phyloP scores from a whole-genome alignment of 2,113 vertebrate species.

The Sturnus vulgaris region DNA sequence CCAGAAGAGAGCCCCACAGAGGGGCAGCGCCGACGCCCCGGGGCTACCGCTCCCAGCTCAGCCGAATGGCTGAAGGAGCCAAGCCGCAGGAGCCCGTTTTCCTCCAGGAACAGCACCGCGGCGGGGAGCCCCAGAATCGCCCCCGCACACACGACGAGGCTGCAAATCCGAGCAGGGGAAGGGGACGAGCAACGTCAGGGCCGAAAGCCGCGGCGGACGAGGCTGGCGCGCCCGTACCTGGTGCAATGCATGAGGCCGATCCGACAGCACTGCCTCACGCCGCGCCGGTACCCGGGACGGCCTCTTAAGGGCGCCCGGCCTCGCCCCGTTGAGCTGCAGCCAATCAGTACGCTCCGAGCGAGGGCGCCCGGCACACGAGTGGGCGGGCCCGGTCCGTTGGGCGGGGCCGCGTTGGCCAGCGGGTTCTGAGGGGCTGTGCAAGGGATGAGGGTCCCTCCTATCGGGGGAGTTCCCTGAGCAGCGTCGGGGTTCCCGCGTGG shows the following conservation, averaged over 20 bases:
- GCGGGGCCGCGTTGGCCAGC: too few relatives aligned
- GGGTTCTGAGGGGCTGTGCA: rapidly evolving
- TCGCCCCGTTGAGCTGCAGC: not conserved
- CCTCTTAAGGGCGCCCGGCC: not conserved
- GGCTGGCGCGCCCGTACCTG: not conserved
- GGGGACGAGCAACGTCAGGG: not conserved
- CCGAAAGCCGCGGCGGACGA: too few relatives aligned
- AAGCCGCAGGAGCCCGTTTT: not conserved
- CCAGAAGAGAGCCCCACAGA: not conserved
- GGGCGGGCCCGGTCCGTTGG: rapidly evolving
- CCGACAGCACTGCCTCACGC: rapidly evolving
- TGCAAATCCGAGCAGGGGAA: too few relatives aligned
- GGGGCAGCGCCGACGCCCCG: too few relatives aligned
- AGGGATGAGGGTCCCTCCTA: rapidly evolving
- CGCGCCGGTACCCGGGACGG: rapidly evolving
- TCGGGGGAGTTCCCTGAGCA: rapidly evolving
- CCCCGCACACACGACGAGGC: not conserved
- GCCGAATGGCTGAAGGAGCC: not conserved
- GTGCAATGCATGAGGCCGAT: rapidly evolving
- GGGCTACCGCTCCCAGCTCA: too few relatives aligned
- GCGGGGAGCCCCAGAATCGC: not conserved
- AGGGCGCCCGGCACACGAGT: not conserved
- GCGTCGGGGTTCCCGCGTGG: not conserved
- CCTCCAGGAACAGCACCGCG: not conserved
- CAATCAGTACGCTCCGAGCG: not conserved